These are phyloP conservation scores for Onychomys leucogaster DNA, from an alignment of 2,797 vertebrate species.

Conservation along the genomic window DNA sequence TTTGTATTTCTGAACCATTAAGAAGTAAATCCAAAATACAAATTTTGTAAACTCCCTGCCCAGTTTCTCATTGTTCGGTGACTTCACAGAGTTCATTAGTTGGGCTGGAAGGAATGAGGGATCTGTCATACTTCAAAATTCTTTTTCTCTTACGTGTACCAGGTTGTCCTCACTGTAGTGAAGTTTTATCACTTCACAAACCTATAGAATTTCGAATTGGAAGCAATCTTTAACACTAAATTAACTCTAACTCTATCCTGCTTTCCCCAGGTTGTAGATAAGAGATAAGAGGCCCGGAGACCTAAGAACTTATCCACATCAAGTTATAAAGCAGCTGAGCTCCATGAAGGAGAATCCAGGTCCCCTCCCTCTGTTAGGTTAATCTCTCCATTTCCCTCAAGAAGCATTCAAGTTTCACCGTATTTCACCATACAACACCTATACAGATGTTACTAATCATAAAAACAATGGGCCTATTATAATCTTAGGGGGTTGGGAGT, in stretches of 20 bases:
- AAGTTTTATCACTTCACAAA: constrained; percentile 76
- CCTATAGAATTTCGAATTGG: constrained; percentile 51
- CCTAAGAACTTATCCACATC: background rate
- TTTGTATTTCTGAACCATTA: background rate
- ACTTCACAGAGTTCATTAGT: constrained; percentile 78
- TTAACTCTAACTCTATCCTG: background rate
- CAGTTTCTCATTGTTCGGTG: constrained; percentile 56
- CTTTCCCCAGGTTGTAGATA: constrained; percentile 35
- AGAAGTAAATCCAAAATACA: constrained; percentile 66
- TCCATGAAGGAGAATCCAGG: background rate
- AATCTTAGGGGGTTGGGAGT: background rate
- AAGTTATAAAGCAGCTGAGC: background rate
- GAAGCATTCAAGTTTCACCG: constrained; percentile 47
- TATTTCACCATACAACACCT: constrained; percentile 52
- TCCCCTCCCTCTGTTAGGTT: background rate
- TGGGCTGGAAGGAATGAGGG: constrained; percentile 35
- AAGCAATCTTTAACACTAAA: background rate
- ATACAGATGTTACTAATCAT: constrained; percentile 20
- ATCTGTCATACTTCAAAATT: constrained; percentile 72
- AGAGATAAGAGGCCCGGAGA: constrained; percentile 5
- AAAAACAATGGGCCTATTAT: background rate
- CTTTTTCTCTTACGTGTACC: constrained; percentile 71
- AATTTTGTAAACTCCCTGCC: constrained; percentile 53
- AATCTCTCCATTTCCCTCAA: constrained; percentile 12
- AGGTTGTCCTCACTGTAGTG: constrained; percentile 68